A percentile compares a stretch with the other conserved stretches of the same genome.
phyloP scores from a whole-genome alignment of 2,888 invertebrate genomes.

The Lepidocyrtoides sp. region DNA sequence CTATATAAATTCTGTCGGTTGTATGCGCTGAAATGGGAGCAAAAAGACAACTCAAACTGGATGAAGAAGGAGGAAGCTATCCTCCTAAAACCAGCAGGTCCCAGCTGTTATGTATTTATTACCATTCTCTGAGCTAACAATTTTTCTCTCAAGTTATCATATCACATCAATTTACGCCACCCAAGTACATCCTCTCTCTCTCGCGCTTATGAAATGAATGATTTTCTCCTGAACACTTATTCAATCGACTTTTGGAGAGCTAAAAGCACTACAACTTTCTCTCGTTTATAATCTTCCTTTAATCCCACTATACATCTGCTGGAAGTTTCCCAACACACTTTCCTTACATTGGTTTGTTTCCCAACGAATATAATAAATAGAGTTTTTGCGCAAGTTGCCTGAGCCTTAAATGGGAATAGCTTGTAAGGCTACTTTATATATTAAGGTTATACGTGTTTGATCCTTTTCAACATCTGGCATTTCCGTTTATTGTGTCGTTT shows the following conservation, averaged over 20 bases:
- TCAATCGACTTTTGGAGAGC: neutral
- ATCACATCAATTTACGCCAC: slow-evolving; percentile 62
- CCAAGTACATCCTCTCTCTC: neutral
- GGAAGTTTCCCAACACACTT: neutral
- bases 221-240: neutral
- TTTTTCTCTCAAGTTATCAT: slow-evolving; percentile 69
- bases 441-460: slow-evolving; percentile 24
- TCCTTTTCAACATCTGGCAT: slow-evolving; percentile 62
- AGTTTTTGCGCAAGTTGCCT: neutral
- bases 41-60: neutral
- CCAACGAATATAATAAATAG: neutral
- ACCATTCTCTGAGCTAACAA: slow-evolving; percentile 59
- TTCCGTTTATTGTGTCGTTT: neutral
- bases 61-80: neutral
- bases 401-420: neutral
- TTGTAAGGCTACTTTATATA: neutral
- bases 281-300: slow-evolving; percentile 35
- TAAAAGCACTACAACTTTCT: neutral
- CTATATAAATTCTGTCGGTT: neutral
- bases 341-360: neutral
- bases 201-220: slow-evolving; percentile 51
- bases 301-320: slow-evolving; percentile 13
- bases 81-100: neutral
- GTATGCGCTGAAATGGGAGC: neutral
- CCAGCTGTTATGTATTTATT: slow-evolving; percentile 72